These are phyloP conservation scores for Andrena trimmerana DNA, from an alignment of 2,888 invertebrate genomes.

Conservation along the genomic window DNA sequence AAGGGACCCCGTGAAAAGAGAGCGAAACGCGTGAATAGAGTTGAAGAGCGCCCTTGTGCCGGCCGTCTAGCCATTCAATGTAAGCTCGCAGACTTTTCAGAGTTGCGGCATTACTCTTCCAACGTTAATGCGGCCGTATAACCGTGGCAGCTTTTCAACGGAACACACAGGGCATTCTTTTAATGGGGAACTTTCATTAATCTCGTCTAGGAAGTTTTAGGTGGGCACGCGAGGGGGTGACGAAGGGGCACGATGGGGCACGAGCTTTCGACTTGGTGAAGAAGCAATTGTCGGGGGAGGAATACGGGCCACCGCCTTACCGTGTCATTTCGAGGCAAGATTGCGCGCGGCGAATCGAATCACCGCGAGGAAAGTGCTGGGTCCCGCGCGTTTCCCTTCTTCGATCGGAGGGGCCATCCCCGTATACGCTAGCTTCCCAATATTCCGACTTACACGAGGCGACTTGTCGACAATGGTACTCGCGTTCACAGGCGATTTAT, in stretches of 20 bases:
- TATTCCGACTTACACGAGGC: slow-evolving; percentile 10
- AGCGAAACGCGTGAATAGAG: slow-evolving; percentile 77
- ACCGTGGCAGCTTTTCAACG: slow-evolving; percentile 47
- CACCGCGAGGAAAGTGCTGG: slow-evolving; percentile 19
- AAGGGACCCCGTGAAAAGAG: slow-evolving; percentile 61
- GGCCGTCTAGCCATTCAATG: slow-evolving; percentile 72
- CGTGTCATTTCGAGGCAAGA: slow-evolving; percentile 19
- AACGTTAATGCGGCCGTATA: slow-evolving; percentile 57
- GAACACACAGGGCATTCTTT: slow-evolving; percentile 59
- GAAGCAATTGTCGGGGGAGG: too few relatives aligned
- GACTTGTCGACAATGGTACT: slow-evolving; percentile 18
- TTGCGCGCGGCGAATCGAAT: slow-evolving; percentile 42
- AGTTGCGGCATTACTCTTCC: slow-evolving; percentile 64
- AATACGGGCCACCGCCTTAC: slow-evolving; percentile 1
- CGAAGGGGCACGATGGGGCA: not conserved
- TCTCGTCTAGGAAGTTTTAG: slow-evolving; percentile 65
- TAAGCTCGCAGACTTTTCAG: slow-evolving; percentile 70
- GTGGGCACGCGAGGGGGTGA: not conserved
- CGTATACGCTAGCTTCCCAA: slow-evolving; percentile 10
- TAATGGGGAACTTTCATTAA: slow-evolving; percentile 70
- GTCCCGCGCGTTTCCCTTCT: slow-evolving; percentile 10
- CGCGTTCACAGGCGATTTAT: slow-evolving; percentile 20
- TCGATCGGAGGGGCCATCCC: slow-evolving; percentile 18
- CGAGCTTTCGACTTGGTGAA: not conserved
- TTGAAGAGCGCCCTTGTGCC: slow-evolving; percentile 74